Base-by-base conservation (phyloP, 2,113 vertebrate genomes). In the Holacanthus passer region DNA sequence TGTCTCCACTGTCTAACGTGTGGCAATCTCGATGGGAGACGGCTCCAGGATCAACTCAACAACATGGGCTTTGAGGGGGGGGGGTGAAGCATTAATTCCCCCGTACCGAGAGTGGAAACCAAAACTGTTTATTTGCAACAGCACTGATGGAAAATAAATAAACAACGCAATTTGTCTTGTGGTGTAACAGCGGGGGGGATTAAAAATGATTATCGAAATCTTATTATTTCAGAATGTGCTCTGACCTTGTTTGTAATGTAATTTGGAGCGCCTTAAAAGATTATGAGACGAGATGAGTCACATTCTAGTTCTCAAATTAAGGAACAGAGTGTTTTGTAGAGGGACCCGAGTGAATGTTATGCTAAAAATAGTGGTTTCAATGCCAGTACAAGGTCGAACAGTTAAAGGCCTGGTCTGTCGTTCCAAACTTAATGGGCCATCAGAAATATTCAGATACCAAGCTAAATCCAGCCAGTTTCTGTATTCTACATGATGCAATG, bases 161-260 rank as follows among this genome's bases (percentile, higher is more conserved):
- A 87, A 78, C 69, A 87, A 48, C 8, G 32, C 64, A 72, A 65
- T 88, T 90, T 84, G 65, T 85, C 83, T 91, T 48, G n/a, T 83
- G 59, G 55, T 83, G 55, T 41, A 84, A 86, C 53, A 81, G 83
- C 17, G 19, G 29, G 53, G 56, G 83, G 83, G 79, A 91, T 91
- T 89, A 91, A 85, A 86, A 87, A 73, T 88, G 63, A 89, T 93
- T 87, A 91, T 91, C 47, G 2, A 48, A 89, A 89, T 87, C 80
- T 83, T 87, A 87, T 89, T 90, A 90, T 86, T 91, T 81, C 88
- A 81, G 52, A 87, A 86, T 86, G 78, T 82, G 78, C 81, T 88
- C 78, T 91, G 90, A 91, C 91, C 92, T 88, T 90, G 87, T 93
- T 90, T 84, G 69, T 91, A 87, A 90, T 87, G 86, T 87, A 89